Conservation (phyloP, 2,888 invertebrate species). For the Seira sanloemensis region DNA sequence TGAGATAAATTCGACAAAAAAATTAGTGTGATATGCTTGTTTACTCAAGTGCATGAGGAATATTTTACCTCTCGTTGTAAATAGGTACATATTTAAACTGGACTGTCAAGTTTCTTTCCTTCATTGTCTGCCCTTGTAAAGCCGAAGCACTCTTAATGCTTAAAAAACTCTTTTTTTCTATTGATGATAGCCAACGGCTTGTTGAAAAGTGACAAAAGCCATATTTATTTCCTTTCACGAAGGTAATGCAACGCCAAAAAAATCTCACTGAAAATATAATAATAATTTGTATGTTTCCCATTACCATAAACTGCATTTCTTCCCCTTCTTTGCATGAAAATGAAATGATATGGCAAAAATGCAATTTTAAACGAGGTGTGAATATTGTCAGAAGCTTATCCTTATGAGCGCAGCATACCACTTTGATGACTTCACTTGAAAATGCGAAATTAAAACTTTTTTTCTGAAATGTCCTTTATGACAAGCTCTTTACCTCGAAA, state of each 20-base stretch:
- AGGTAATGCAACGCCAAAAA: background rate
- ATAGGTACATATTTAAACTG: conserved; percentile 11
- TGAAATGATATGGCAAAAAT: background rate
- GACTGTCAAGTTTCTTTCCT: conserved; percentile 36
- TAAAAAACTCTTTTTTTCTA: too few species aligned
- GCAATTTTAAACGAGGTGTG: background rate
- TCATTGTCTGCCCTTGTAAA: background rate
- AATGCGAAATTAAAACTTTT: too few species aligned
- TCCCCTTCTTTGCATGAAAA: background rate
- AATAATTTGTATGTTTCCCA: background rate
- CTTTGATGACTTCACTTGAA: conserved; percentile 12
- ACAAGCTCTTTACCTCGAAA: background rate
- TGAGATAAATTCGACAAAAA: conserved; percentile 32
- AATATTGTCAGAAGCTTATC: background rate
- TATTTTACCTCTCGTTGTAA: background rate
- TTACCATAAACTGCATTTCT: background rate
- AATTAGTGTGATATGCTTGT: conserved; percentile 32
- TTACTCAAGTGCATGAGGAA: background rate
- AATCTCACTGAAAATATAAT: background rate
- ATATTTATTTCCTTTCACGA: background rate
- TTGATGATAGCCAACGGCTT: background rate
- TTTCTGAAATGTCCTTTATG: background rate
- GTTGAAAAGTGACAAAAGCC: conserved; percentile 22
- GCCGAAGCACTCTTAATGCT: conserved; percentile 1
- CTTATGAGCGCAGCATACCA: background rate